These are phyloP conservation scores for Luehdorfia chinensis DNA, from an alignment of 1,140 invertebrate species.

Conservation along the genomic window DNA sequence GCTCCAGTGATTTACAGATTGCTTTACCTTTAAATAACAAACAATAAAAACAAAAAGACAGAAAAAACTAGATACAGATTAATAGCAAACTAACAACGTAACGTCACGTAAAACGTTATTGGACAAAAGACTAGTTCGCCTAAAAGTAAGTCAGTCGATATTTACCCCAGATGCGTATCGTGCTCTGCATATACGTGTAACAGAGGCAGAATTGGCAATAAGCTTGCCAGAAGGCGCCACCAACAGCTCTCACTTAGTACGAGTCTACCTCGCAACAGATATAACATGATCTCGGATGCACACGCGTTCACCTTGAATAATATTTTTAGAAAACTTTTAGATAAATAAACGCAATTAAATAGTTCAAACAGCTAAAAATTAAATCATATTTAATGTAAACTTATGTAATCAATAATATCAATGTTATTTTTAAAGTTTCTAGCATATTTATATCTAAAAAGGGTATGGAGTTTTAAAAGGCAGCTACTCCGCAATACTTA, in stretches of 20 bases:
- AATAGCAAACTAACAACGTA: too few relatives aligned
- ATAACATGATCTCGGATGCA: conserved; percentile 79
- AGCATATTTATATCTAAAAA: too few relatives aligned
- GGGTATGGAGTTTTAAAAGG: too few relatives aligned
- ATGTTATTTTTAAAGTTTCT: too few relatives aligned
- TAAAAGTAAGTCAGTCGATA: too few relatives aligned
- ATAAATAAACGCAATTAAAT: conserved; percentile 29
- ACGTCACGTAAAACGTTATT: too few relatives aligned
- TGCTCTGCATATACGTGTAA: conserved; percentile 64
- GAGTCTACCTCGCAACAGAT: conserved; percentile 79
- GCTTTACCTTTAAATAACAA: conserved; percentile 65
- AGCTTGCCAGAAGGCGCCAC: conserved; percentile 76
- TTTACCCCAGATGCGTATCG: conserved; percentile 64
- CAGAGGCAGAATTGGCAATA: conserved; percentile 78
- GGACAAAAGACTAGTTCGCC: too few relatives aligned
- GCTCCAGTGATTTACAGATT: conserved; percentile 80
- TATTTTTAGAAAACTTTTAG: conserved; percentile 22
- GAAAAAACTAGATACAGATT: background rate
- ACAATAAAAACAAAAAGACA: background rate
- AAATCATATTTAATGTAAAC: background rate
- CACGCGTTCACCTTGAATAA: conserved; percentile 73
- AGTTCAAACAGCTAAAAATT: too few relatives aligned
- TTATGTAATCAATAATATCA: background rate
- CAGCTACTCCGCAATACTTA: too few relatives aligned
- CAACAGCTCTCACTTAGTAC: conserved; percentile 79